Conservation (phyloP, 2,888 invertebrate species). For the Sisyra terminalis region DNA sequence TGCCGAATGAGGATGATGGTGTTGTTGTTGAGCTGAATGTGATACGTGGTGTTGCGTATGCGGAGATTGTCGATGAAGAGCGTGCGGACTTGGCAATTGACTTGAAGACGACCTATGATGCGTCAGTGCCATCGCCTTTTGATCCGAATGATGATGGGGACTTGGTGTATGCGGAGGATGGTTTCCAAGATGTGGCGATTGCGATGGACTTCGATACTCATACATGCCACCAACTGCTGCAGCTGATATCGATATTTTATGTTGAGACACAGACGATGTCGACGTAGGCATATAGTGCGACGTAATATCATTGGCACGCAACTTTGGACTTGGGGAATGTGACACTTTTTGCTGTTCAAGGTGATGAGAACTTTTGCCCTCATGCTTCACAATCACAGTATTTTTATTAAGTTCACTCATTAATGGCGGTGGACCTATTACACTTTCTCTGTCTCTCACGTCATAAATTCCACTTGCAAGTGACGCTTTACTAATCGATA, state of each 20-base stretch:
- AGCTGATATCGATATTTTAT: constrained; percentile 14
- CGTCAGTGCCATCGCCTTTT: constrained; percentile 18
- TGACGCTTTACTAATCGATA: constrained; percentile 24
- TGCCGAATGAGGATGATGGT: constrained; percentile 5
- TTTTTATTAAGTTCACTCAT: constrained; percentile 46
- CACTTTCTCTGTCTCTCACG: constrained; percentile 20
- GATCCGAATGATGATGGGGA: constrained; percentile 21
- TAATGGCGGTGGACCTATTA: constrained; percentile 47
- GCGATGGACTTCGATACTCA: constrained; percentile 28
- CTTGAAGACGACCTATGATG: constrained; percentile 18
- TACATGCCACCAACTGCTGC: constrained; percentile 17
- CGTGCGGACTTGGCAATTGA: constrained; percentile 30
- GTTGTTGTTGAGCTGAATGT: constrained; percentile 21
- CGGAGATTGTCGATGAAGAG: constrained; percentile 25
- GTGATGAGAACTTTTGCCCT: constrained; percentile 42
- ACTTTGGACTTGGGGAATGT: constrained; percentile 39
- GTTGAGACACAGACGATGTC: constrained; percentile 23
- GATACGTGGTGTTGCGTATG: constrained; percentile 27
- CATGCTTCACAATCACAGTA: constrained; percentile 67
- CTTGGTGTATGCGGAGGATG: constrained; percentile 21
- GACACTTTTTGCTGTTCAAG: constrained; percentile 29
- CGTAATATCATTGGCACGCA: constrained; percentile 33
- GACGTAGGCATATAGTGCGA: constrained; percentile 37
- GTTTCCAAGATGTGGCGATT: constrained; percentile 26
- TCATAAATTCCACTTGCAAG: constrained; percentile 18